Conservation (phyloP, 1,140 invertebrate species). For the Drosophila saltans region DNA sequence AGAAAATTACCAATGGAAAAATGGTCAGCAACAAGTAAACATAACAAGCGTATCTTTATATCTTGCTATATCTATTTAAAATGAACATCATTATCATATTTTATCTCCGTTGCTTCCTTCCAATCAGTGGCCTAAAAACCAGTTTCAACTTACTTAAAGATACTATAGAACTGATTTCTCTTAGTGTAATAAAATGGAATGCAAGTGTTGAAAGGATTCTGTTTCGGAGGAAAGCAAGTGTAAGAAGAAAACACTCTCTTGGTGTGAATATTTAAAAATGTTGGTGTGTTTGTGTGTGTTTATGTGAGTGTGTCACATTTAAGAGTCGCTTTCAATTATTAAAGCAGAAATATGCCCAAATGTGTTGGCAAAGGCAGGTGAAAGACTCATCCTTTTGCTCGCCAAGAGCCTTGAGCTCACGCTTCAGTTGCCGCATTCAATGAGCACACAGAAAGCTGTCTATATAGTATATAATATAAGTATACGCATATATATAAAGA, state of each 20-base stretch:
- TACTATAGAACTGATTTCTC: background rate
- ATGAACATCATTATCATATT: too few relatives aligned
- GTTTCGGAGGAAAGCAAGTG: conserved; percentile 3
- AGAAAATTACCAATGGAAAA: too few relatives aligned
- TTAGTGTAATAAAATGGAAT: background rate
- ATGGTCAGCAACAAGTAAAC: too few relatives aligned
- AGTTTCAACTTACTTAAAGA: too few relatives aligned
- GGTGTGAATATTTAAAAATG: background rate
- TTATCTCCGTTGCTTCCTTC: too few relatives aligned
- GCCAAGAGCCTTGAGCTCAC: conserved; percentile 40
- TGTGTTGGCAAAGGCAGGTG: conserved; percentile 40
- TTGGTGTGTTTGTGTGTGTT: background rate
- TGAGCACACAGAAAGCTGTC: conserved; percentile 38
- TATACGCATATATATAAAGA: conserved; percentile 19
- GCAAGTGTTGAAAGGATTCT: conserved; percentile 30
- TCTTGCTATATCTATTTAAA: too few relatives aligned
- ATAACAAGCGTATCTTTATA: too few relatives aligned
- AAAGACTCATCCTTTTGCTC: conserved; percentile 25
- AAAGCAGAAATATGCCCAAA: conserved; percentile 41
- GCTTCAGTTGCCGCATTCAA: conserved; percentile 59
- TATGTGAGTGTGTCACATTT: conserved; percentile 4
- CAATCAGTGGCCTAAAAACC: too few relatives aligned
- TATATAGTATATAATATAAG: background rate
- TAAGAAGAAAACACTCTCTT: background rate
- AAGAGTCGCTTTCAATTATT: conserved; percentile 51